These are phyloP conservation scores for Bombus vancouverensis DNA, from an alignment of 1,140 invertebrate species.

Conservation along the genomic window DNA sequence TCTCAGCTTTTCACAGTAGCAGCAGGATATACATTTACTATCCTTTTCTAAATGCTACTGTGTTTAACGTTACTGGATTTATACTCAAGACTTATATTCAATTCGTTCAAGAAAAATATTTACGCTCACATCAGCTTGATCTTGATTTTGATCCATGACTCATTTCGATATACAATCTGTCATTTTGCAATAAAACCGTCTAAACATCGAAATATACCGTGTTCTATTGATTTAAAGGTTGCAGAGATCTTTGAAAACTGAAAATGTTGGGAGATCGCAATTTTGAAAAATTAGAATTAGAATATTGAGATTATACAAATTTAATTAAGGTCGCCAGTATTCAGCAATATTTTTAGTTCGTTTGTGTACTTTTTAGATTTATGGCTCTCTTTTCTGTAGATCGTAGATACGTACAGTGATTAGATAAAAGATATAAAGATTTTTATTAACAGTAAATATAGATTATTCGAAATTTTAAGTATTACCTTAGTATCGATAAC, in stretches of 20 bases:
- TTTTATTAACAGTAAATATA: background rate
- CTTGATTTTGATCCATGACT: background rate
- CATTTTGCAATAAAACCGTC: background rate
- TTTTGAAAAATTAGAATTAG: background rate
- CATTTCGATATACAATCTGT: background rate
- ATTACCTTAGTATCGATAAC: background rate
- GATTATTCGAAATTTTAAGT: background rate
- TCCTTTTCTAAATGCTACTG: background rate
- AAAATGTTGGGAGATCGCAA: rapidly evolving
- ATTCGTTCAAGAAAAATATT: background rate
- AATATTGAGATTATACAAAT: background rate
- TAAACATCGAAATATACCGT: background rate
- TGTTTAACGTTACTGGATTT: background rate
- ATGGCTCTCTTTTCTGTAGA: background rate
- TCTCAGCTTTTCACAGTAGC: background rate
- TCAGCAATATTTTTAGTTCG: background rate
- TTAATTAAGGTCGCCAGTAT: background rate
- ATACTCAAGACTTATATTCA: background rate
- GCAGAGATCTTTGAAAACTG: too few relatives aligned
- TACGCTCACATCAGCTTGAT: background rate
- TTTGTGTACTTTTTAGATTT: background rate
- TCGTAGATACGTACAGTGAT: background rate
- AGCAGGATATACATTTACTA: background rate
- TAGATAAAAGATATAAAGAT: background rate
- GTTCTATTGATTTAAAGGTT: too few relatives aligned